Conservation (phyloP, 2,888 invertebrate genomes). For the Helobdella robusta region DNA sequence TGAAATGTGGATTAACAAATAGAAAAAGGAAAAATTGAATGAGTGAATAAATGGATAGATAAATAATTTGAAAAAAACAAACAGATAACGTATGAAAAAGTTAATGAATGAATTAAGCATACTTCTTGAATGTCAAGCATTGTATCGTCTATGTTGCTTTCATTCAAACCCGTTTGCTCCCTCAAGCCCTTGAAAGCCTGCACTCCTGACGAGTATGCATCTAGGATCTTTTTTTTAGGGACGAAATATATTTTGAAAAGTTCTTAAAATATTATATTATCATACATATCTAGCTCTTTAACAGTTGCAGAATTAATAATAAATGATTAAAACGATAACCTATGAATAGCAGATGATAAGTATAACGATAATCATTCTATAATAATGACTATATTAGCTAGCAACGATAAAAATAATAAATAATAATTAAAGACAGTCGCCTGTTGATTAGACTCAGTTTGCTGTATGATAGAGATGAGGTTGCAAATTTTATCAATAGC, state of each 20-base stretch:
- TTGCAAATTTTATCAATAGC: conserved; percentile 30
- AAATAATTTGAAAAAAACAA: too few species aligned
- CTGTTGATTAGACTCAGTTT: conserved; percentile 33
- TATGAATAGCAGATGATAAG: not conserved
- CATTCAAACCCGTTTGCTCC: conserved; percentile 26
- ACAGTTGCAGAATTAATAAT: not conserved
- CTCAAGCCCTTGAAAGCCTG: conserved; percentile 30
- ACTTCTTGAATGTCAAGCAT: conserved; percentile 34
- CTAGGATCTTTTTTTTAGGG: conserved; percentile 5
- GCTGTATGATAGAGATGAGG: conserved; percentile 29
- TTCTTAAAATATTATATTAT: not conserved
- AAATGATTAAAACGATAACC: not conserved
- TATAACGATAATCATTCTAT: not conserved
- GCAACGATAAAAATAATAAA: not conserved
- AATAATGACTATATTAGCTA: not conserved
- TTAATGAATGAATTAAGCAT: too few species aligned
- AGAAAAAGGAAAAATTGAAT: too few species aligned
- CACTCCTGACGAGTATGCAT: conserved; percentile 29
- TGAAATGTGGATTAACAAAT: too few species aligned
- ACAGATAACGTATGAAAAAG: too few species aligned
- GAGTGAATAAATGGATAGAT: too few species aligned
- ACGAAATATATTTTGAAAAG: not conserved
- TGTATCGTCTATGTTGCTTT: conserved; percentile 31
- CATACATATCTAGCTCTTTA: too few species aligned
- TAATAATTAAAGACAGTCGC: conserved; percentile 16